Base-by-base conservation (phyloP, 2,888 invertebrate species). In the Mesochorus sp. region DNA sequence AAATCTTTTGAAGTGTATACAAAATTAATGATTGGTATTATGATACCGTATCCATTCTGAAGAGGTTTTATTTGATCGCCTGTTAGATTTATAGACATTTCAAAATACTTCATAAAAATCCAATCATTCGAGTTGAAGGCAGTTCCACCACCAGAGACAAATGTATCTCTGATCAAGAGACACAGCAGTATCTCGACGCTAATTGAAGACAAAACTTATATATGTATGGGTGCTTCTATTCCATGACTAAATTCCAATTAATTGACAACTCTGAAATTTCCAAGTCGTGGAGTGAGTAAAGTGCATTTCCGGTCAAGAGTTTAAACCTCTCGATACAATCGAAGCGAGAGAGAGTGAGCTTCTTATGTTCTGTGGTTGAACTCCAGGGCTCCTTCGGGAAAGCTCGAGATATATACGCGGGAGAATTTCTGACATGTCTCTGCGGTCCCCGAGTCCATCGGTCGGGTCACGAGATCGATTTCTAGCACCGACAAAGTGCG, bases 401-500 rank as follows among this genome's bases (percentile, higher is more conserved):
- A 71, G 39, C 37, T 4, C 21, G 28, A n/a, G 59, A 49, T 28
- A 42, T 28, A 31, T 3, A 49, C 28, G 26, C 53, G 14, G 24
- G 51, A 34, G 37, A 67, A 71, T 71, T 59, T 71, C 24, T 24
- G 42, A 66, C 42, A 34, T 76, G 26, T 42, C 19, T 39, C 6
- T 17, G 49, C 44, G 64, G 34, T 42, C 34, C 39, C 31, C 17
- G 49, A 31, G n/a, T n/a, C 10, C 28, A 39, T 76, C 42, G 57
- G 37, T 62, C 55, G 57, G 49, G 39, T 49, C 14, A 28, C 14
- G 14, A 49, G 67, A 67, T 74, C 51, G 66, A 67, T 67, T 74
- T 21, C n/a, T 24, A 57, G 49, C 17, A 37, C 57, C 19, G 21
- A 8, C 39, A 49, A 42, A 34, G 39, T 59, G 51, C 59, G 14